Evolutionary conservation across 2,113 vertebrate genomes (phyloP).

Genomic region (Stomatorhinus ivindoensis): DNA sequence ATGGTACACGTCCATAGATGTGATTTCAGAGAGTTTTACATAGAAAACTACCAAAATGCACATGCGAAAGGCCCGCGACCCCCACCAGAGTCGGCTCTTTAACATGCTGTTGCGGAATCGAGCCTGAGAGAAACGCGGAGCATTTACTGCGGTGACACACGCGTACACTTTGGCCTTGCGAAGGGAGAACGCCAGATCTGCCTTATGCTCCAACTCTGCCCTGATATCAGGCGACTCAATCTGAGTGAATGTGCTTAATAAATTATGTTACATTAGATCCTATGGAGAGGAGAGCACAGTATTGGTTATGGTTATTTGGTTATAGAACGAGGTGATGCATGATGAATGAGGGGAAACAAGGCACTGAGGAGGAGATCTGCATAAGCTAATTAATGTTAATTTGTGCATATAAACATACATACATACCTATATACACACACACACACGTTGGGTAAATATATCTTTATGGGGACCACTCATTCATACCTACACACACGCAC

Average conservation of each 20-base stretch:
- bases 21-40: background rate
- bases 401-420: background rate
- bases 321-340: background rate
- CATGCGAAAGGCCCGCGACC: too few species aligned
- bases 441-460: too few species aligned
- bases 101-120: background rate
- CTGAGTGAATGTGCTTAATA: background rate
- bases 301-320: too few species aligned
- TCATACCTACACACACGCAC: too few species aligned
- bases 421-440: background rate
- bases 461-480: too few species aligned
- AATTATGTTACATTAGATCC: background rate
- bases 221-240: background rate
- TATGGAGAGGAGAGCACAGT: background rate
- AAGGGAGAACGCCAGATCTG: background rate
- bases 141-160: background rate
- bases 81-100: background rate
- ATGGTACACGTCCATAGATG: background rate
- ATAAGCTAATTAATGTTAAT: background rate
- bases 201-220: background rate
- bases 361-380: background rate
- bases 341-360: background rate
- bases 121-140: background rate
- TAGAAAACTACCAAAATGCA: background rate
- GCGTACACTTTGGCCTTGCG: background rate